Base-by-base conservation (phyloP, 2,113 vertebrate genomes). In the Labeo rohita region DNA sequence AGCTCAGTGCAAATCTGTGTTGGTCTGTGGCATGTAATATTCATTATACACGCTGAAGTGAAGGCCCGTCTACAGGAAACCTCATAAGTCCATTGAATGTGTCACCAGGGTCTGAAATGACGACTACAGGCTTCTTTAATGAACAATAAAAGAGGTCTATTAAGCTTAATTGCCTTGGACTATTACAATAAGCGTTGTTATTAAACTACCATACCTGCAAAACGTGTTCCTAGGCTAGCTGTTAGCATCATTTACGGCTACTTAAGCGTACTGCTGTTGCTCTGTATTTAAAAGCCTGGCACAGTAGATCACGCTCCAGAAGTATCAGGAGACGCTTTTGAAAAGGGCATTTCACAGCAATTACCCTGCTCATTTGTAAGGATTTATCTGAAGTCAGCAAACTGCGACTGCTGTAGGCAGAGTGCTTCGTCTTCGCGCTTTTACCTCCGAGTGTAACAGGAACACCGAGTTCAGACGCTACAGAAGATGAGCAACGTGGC, bases 341-440 rank as follows among this genome's bases (percentile, higher is more conserved):
- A 86, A 87, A 88, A 79, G 87, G 85, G 76, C 86, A 89, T 84
- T 90, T 85, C 75, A 83, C 80, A 65, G 79, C 87, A 87, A 87
- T 88, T 90, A 87, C 50, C 76, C 80, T 54, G 45, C 84, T 87
- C 66, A 86, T 88, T 87, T 87, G 80, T 70, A 85, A 76, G 47
- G 28, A 87, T 91, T 89, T 88, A 80, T 85, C 87, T 82, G 56
- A 80, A 90, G 87, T 91, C 88, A 87, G 81, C 87, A 89, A 75
- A 80, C 45, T 56, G 8, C 34, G 68, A 39, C 73, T 66, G 66
- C 84, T 83, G 39, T 65, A 85, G 76, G 50, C 13, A 70, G 80
- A 78, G 61, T 66, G 39, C 36, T 66, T 65, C 12, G 10, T 43
- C 56, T 80, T 61, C 1, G 11, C 61, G 18, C 9, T 39, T 79